Evolutionary conservation across 2,797 vertebrate genomes (phyloP), one percentile per base, ranked within the genome.

Genomic region (Poecile montanus): DNA sequence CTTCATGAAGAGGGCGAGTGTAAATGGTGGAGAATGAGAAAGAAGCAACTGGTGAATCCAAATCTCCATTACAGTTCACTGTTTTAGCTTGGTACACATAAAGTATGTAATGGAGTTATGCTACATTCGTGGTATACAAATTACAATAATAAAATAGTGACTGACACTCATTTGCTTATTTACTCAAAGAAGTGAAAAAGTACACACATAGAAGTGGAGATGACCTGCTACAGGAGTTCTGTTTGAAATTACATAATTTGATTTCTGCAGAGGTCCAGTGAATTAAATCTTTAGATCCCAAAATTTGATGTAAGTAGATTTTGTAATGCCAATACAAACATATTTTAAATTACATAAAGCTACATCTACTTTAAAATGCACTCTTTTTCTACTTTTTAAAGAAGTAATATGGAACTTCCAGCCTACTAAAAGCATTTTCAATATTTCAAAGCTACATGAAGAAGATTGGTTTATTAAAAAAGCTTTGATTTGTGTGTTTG

Each of bases 401-500:
- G 29, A 47, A 47, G 42, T 80, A 68, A 10, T 63, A 78, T 18
- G 47, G 17, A 79, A 72, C 6, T 82, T 94, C 45, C 76, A 80
- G 36, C 21, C 51, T 63, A 63, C 53, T 72, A 72, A 73, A 95
- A 87, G 65, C 36, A 62, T 62, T 63, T 54, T 91, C 70, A 88
- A 50, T 32, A 66, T 73, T 89, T 93, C 85, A 91, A 78, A 78
- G 50, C 18, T 88, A 30, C 13, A 51, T 17, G 30, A 93, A 78
- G n/a, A 93, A 80, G 82, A 92, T 85, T 94, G 95, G 78, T 70
- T 95, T 38, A 65, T 82, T 81, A 70, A 95, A 91, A 93, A 92
- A 90, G 47, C 62, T 93, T 94, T 89, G 51, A 77, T 82, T 78
- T 92, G 3, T 78, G 38, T 56, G 4, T 56, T 56, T 95, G 84